phyloP scores from a whole-genome alignment of 2,113 vertebrate genomes.

The Psettodes erumei region DNA sequence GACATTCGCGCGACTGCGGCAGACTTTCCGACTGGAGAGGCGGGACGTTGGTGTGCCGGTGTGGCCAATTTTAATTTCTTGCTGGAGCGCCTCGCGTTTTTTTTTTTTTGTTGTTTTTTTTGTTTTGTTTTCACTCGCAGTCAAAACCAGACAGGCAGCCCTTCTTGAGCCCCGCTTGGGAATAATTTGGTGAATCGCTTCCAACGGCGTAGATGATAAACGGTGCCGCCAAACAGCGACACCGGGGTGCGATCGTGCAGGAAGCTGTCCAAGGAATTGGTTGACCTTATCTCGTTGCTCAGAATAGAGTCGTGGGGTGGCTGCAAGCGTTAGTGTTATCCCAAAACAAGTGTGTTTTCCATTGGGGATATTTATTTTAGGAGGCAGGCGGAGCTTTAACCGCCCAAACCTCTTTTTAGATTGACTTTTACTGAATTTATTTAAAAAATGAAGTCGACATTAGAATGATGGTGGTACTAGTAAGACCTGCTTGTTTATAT shows the following conservation, averaged over 20 bases:
- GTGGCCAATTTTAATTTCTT: constrained; percentile 21
- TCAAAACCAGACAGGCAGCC: constrained; percentile 4
- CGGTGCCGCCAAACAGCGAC: constrained; percentile 34
- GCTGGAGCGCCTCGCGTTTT: background rate
- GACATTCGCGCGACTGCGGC: background rate
- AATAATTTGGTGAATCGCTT: constrained; percentile 37
- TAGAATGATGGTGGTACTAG: background rate
- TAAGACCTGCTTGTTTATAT: background rate
- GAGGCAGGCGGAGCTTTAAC: constrained; percentile 4
- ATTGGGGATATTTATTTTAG: constrained; percentile 50
- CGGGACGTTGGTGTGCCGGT: background rate
- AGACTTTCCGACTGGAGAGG: background rate
- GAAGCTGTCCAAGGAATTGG: constrained; percentile 45
- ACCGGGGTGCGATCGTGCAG: constrained; percentile 26
- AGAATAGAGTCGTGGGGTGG: constrained; percentile 62
- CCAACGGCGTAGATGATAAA: constrained; percentile 26
- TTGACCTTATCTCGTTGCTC: constrained; percentile 61
- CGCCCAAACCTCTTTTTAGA: constrained; percentile 9
- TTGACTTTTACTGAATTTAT: background rate
- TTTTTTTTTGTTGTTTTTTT: too few relatives aligned
- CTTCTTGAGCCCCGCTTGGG: constrained; percentile 9
- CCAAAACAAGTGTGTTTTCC: constrained; percentile 53
- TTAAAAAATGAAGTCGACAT: background rate
- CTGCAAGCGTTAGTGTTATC: constrained; percentile 49
- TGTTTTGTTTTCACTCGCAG: background rate